phyloP scores from a whole-genome alignment of 2,888 invertebrate genomes.

The Yponomeuta sedellus region DNA sequence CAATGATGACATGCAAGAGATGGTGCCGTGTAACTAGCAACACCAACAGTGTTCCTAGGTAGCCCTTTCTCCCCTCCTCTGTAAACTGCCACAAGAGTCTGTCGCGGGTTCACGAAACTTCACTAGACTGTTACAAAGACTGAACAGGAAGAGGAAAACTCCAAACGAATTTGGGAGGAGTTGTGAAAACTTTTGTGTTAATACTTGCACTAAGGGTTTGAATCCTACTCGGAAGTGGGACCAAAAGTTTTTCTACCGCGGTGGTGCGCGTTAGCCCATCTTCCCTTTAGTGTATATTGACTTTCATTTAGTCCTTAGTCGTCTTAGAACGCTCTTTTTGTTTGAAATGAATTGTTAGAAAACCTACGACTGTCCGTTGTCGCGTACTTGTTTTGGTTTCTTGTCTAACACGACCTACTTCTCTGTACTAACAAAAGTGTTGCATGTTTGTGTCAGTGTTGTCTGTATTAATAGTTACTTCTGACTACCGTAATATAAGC shows the following conservation, averaged over 20 bases:
- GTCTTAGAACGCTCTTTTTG: no score
- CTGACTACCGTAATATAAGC: neutral
- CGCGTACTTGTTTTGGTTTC: no score
- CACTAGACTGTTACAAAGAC: constrained; percentile 31
- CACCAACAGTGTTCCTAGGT: no score
- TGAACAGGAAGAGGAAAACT: constrained; percentile 46
- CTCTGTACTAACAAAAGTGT: neutral
- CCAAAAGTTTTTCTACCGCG: constrained; percentile 20
- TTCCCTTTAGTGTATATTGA: neutral
- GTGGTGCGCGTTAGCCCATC: neutral
- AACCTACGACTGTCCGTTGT: no score
- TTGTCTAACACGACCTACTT: no score
- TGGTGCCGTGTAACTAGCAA: no score
- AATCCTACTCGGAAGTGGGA: constrained; percentile 64
- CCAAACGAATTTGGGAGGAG: constrained; percentile 42
- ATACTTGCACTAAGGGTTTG: constrained; percentile 11
- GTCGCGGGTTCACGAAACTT: constrained; percentile 29
- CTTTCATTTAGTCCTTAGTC: neutral
- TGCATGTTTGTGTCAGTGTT: neutral
- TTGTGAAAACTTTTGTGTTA: constrained; percentile 31
- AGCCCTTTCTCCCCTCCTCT: neutral
- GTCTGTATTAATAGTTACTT: neutral
- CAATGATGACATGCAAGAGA: no score
- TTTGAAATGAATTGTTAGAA: no score
- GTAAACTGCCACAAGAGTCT: constrained; percentile 44